Conservation (phyloP, 2,888 invertebrate genomes). For the Stenchaetothrips biformis region DNA sequence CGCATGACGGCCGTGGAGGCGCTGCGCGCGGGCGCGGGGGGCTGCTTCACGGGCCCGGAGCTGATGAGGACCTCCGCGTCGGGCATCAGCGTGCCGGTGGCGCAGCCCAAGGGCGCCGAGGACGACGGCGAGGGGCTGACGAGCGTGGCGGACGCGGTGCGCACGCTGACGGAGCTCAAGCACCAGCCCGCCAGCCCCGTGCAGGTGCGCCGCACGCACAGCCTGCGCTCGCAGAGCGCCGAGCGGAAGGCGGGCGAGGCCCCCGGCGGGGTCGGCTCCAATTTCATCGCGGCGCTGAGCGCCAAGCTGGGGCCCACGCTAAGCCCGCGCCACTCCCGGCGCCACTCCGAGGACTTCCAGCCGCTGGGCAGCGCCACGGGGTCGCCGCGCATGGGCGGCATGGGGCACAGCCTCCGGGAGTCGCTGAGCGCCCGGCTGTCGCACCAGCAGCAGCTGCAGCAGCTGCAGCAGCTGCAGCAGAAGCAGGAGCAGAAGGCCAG, state of each 20-base stretch:
- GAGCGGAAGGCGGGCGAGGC: conserved; percentile 29
- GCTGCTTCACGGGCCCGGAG: conserved; percentile 18
- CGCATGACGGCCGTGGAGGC: conserved; percentile 16
- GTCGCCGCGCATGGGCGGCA: conserved; percentile 10
- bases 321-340: conserved; percentile 54
- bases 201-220: conserved; percentile 39
- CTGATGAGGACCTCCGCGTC: conserved; percentile 4
- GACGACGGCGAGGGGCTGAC: conserved; percentile 32
- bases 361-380: conserved; percentile 24
- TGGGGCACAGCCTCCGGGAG: conserved; percentile 62
- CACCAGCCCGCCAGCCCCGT: conserved; percentile 80
- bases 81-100: conserved; percentile 10
- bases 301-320: conserved; percentile 62
- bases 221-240: conserved; percentile 34
- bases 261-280: conserved; percentile 52
- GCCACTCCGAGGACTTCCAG: conserved; percentile 48
- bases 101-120: not conserved
- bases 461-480: conserved; percentile 38
- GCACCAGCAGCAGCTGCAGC: conserved; percentile 48
- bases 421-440: conserved; percentile 75
- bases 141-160: conserved; percentile 76
- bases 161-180: conserved; percentile 75
- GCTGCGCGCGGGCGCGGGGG: conserved; percentile 6
- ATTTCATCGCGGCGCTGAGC: conserved; percentile 65
- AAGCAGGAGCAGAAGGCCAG: conserved; percentile 53